Conservation (phyloP, 2,113 vertebrate genomes). For the Anoura caudifer region DNA sequence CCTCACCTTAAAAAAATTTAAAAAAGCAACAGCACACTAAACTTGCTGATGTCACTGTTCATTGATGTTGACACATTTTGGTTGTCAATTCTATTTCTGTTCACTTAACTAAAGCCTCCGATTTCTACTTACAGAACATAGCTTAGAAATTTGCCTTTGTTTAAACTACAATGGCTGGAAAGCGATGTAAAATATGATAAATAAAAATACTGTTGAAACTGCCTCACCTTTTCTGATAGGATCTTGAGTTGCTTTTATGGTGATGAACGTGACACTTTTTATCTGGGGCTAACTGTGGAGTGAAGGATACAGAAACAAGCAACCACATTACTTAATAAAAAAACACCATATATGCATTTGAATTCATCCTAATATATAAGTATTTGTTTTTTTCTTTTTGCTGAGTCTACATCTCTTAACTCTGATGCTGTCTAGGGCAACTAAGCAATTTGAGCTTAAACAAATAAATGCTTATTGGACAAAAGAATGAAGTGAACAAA, state of each 20-base stretch:
- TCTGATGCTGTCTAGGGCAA: constrained; percentile 20
- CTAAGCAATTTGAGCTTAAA: constrained; percentile 45
- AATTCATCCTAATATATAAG: constrained; percentile 9
- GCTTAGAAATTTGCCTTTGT: constrained; percentile 58
- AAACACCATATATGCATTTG: background rate
- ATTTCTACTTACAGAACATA: constrained; percentile 50
- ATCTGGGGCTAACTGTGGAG: background rate
- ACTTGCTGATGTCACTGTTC: constrained; percentile 59
- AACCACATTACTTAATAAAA: background rate
- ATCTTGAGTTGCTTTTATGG: constrained; percentile 16
- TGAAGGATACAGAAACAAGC: background rate
- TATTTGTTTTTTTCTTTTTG: constrained; percentile 42
- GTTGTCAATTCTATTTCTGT: constrained; percentile 70
- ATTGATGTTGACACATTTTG: constrained; percentile 55
- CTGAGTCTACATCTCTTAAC: constrained; percentile 23
- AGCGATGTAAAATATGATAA: constrained; percentile 4
- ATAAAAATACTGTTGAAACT: constrained; percentile 51
- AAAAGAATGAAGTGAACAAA: constrained; percentile 31
- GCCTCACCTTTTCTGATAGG: background rate
- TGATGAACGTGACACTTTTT: background rate
- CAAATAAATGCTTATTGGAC: constrained; percentile 49
- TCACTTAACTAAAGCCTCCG: constrained; percentile 52
- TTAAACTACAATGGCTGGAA: constrained; percentile 43
- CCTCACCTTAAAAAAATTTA: constrained; percentile 58
- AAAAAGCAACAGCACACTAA: constrained; percentile 20